Evolutionary conservation across 2,888 invertebrate species (phyloP), one percentile per base, ranked within the genome.

Genomic region (Trichopria drosophilae): DNA sequence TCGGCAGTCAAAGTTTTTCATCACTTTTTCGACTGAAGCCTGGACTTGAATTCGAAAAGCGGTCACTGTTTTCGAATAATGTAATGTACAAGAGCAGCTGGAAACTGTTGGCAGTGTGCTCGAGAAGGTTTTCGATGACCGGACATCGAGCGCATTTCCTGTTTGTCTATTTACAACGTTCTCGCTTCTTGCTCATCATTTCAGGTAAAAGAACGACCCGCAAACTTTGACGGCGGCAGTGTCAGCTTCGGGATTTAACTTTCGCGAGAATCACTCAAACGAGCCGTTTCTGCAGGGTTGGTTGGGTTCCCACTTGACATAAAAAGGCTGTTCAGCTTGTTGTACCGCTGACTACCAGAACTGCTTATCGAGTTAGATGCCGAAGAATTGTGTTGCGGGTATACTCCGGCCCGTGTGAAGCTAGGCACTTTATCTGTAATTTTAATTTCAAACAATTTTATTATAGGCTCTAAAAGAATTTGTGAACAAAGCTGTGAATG

Each of bases 321-420:
- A 48, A 74, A 71, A 36, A 72, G 62, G 43, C 68, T 73, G 60
- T 71, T 74, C 49, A 73, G 61, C 51, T 74, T 75, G 56, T 73
- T 75, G 61, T 74, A 74, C 60, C 73, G 65, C 55, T 75, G 75
- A 51, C 72, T 74, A 37, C 71, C 68, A 10, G 74, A 71, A 55
- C 72, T 75, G 55, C 71, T 71, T 67, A 75, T 70, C 20, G 75
- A 74, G 49, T 75, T 75, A 35, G 73, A 71, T 12, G 68, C 65
- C 39, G 75, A 72, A 16, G 72, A 72, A 55, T 69, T 74, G 57
- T 74, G 73, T 57, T 72, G 73, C 19, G 68, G 64, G 44, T 73
- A 72, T 23, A 62, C 69, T 36, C 58, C 66, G 18, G 66, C 66
- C 58, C 72, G 68, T 36, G 72, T 59, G 50, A 73, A 75, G 44